Evolutionary conservation across 2,797 vertebrate genomes (phyloP), one percentile per base, ranked within the genome.

Genomic region (Kryptolebias ocellatus): DNA sequence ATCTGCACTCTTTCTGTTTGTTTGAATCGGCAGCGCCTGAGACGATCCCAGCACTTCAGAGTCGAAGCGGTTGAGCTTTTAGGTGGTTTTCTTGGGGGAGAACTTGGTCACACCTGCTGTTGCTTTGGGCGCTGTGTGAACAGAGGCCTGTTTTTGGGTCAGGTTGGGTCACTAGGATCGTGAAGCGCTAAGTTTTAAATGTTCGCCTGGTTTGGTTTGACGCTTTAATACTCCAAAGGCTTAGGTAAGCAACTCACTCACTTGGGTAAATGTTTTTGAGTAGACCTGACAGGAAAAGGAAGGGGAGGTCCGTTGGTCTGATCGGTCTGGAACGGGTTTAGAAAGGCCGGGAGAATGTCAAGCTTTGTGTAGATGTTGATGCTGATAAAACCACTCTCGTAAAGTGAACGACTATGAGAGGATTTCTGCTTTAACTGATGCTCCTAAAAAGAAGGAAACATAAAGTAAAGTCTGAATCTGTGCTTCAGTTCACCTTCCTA

Each of bases 291-390:
- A 87, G 90, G 89, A 91, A 92, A 76, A 31, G 89, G 89, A 89
- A 90, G 74, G 74, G 81, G 76, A 83, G 83, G 75, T 79, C 74
- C 64, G 77, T 29, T 74, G 60, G 65, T 74, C 73, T 83, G 81
- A 84, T 81, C 54, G 27, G 71, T 24, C 80, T 78, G 85, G 77
- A 86, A 84, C 81, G 82, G 68, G 63, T 77, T 83, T 60, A 72
- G 75, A 92, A 90, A 90, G 81, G 87, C 70, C 81, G 81, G 70
- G 67, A 87, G 71, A 91, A 89, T 86, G 87, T 87, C 89, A 83
- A 39, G 64, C 89, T 79, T 90, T 91, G 85, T 87, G 67, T 72
- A 62, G 54, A 59, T 77, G 78, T 71, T 72, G 51, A 80, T 72
- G 50, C 62, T 56, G 31, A 47, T 62, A 49, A 76, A 85, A 39